Conservation (phyloP, 1,140 invertebrate species). For the Proales similis region DNA sequence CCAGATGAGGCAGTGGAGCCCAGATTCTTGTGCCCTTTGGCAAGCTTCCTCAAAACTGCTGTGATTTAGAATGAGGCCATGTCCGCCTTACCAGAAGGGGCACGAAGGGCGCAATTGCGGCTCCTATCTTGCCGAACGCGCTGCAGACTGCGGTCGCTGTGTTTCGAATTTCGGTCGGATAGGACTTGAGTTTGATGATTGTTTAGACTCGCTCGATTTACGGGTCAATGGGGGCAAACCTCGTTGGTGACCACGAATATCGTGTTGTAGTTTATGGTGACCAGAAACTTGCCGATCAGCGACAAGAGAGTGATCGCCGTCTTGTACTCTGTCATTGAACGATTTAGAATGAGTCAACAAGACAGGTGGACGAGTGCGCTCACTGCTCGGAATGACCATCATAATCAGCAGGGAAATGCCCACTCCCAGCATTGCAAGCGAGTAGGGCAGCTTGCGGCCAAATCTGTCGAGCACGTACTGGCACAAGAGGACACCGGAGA, state of each 20-base stretch:
- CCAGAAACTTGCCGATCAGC: conserved; percentile 26
- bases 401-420: conserved; percentile 19
- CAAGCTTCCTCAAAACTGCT: neutral
- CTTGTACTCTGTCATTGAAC: neutral
- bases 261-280: conserved; percentile 24
- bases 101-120: conserved; percentile 23
- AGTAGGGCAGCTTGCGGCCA: conserved; percentile 24
- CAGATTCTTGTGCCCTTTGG: conserved; percentile 34
- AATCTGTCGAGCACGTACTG: conserved; percentile 38
- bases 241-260: conserved; percentile 27
- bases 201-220: no score
- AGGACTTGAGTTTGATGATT: no score
- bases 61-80: neutral
- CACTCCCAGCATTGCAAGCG: conserved; percentile 1
- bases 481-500: conserved; percentile 39
- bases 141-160: conserved; percentile 9
- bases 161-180: conserved; percentile 36
- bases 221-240: no score
- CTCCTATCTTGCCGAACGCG: neutral
- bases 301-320: conserved; percentile 2
- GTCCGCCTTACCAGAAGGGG: neutral
- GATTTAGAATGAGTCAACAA: neutral
- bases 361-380: neutral
- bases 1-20: conserved; percentile 38
- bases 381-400: neutral